Conservation (phyloP, 1,140 invertebrate genomes). For the Eurosta solidaginis region DNA sequence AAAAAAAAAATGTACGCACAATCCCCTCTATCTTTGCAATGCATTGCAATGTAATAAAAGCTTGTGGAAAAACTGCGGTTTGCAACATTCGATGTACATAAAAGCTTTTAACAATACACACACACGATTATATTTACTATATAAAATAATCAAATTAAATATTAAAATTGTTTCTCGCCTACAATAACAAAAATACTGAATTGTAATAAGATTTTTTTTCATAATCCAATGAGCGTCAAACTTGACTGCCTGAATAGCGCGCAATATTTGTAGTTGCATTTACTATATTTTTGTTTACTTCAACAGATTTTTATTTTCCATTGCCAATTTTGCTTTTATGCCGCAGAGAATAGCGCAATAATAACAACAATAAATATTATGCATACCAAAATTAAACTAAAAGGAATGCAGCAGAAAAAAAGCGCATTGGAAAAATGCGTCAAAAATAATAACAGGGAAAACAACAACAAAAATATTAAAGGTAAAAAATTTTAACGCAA, state of each 20-base stretch:
- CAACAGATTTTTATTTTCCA: not conserved
- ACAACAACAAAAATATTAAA: conserved; percentile 37
- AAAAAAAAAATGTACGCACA: not conserved
- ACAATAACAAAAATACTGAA: not conserved
- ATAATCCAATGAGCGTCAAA: not conserved
- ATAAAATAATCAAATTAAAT: conserved; percentile 21
- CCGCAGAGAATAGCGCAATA: conserved; percentile 19
- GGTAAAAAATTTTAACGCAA: not conserved
- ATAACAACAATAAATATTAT: conserved; percentile 36
- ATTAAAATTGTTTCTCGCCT: conserved; percentile 10
- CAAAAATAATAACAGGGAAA: conserved; percentile 32
- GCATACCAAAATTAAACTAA: not conserved
- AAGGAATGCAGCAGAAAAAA: conserved; percentile 31
- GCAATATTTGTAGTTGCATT: not conserved
- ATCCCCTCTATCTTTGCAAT: not conserved
- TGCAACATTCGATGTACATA: not conserved
- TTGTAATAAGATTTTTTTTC: not conserved
- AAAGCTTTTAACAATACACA: not conserved
- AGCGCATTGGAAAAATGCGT: not conserved
- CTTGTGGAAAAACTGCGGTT: conserved; percentile 8
- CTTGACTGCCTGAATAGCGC: not conserved
- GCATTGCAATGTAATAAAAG: not conserved
- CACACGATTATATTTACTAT: not conserved
- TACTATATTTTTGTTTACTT: not conserved
- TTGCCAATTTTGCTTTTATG: conserved; percentile 6